Evolutionary conservation across 1,140 invertebrate species (phyloP).

Genomic region (Palaemon carinicauda): DNA sequence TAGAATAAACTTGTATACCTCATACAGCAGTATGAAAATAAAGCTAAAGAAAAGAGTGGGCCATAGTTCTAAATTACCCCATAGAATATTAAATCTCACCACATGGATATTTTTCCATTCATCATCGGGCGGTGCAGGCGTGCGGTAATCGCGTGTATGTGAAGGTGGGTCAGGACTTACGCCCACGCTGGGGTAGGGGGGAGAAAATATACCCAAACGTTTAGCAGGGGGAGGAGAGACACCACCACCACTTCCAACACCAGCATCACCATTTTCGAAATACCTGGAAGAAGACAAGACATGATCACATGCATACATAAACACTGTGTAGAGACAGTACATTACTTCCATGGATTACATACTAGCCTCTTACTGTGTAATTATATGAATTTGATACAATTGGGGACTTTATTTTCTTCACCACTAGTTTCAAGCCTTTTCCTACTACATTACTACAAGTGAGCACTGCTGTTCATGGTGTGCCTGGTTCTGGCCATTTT

Average conservation of each 20-base stretch:
- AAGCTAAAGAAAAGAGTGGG: no score
- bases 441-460: no score
- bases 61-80: background rate
- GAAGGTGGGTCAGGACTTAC: constrained; percentile 50
- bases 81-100: constrained; percentile 62
- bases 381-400: no score
- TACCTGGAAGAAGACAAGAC: constrained; percentile 16
- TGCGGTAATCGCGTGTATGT: background rate
- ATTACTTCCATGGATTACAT: no score
- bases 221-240: constrained; percentile 50
- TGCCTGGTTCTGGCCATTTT: background rate
- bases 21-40: no score
- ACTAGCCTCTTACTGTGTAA: no score
- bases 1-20: no score
- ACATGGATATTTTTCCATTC: constrained; percentile 94
- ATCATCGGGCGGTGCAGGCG: constrained; percentile 65
- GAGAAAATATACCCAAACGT: constrained; percentile 56
- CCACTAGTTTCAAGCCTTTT: no score
- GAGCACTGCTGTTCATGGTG: no score
- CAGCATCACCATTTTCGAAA: constrained; percentile 49
- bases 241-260: constrained; percentile 61
- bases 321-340: no score
- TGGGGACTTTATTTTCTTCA: no score
- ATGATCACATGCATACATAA: no score
- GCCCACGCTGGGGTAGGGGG: constrained; percentile 57